Evolutionary conservation across 53 echinoderm and acorn worm genomes (phyloP).

Genomic region (Luidia sarsii): DNA sequence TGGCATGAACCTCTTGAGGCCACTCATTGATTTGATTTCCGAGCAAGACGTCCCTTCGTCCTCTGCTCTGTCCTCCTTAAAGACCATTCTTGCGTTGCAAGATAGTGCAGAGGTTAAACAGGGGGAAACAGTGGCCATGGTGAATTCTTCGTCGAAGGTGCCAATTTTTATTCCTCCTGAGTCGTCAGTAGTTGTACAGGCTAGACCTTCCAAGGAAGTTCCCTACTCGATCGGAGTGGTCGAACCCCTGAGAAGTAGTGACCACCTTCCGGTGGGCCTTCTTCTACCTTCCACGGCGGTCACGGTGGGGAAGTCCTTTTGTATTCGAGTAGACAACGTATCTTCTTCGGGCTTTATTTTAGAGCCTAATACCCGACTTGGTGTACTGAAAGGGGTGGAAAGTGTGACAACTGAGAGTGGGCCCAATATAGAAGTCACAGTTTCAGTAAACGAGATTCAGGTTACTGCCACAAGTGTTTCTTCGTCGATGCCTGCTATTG

Average conservation of each 20-base stretch:
- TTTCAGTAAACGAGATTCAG: background rate
- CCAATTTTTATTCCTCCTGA: background rate
- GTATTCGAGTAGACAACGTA: background rate
- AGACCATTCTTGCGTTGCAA: no score
- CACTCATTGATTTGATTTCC: background rate
- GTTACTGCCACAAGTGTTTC: background rate
- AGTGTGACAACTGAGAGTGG: background rate
- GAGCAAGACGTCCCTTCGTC: background rate
- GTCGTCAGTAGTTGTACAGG: background rate
- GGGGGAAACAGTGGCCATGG: no score
- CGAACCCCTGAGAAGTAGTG: constrained; percentile 12
- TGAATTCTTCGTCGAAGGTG: constrained; percentile 16
- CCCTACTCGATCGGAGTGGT: background rate
- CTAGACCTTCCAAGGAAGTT: background rate
- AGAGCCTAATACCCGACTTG: background rate
- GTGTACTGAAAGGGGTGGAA: background rate
- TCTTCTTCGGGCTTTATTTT: constrained; percentile 2
- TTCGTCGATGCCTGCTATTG: background rate
- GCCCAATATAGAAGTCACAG: background rate
- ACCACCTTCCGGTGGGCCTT: constrained; percentile 15
- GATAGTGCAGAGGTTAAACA: no score
- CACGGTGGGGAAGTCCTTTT: background rate
- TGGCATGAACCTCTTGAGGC: background rate
- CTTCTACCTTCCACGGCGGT: background rate
- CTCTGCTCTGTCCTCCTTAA: background rate